Percentiles rank a stretch among this genome's conserved stretches.
Conservation (phyloP, 1,140 invertebrate species). For the Asbolus verrucosus region DNA sequence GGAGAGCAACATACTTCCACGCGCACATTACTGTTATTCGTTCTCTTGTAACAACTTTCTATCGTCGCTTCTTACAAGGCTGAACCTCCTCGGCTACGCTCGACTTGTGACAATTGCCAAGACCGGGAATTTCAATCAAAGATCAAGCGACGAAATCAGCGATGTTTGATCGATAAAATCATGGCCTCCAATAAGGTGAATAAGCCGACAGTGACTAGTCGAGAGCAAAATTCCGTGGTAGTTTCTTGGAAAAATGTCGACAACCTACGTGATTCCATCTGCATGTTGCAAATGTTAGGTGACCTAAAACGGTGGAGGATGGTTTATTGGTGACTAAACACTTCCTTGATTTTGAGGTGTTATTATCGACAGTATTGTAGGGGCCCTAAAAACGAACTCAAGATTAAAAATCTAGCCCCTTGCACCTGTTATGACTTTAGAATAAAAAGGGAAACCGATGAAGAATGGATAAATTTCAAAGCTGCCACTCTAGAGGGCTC, state of each 20-base stretch:
- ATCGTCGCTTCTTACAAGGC: slow-evolving; percentile 12
- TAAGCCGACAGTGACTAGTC: slow-evolving; percentile 15
- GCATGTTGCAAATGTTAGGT: slow-evolving; percentile 48
- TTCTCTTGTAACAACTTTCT: slow-evolving; percentile 8
- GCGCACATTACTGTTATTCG: neutral
- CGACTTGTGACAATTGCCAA: slow-evolving; percentile 23
- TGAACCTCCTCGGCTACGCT: slow-evolving; percentile 16
- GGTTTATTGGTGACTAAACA: no score
- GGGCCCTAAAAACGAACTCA: slow-evolving; percentile 51
- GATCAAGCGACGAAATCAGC: slow-evolving; percentile 7
- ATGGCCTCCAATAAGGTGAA: neutral
- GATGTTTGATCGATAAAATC: slow-evolving; percentile 40
- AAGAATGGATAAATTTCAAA: slow-evolving; percentile 56
- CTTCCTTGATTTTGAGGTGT: no score
- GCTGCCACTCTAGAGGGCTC: slow-evolving; percentile 52
- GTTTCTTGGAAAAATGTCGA: slow-evolving; percentile 8
- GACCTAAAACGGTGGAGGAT: slow-evolving; percentile 51
- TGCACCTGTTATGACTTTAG: slow-evolving; percentile 58
- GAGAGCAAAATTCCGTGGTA: neutral
- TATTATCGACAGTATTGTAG: no score
- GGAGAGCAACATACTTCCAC: slow-evolving; percentile 6
- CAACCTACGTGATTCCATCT: neutral
- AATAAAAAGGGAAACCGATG: slow-evolving; percentile 43
- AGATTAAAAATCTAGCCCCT: slow-evolving; percentile 53
- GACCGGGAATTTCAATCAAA: slow-evolving; percentile 20